These are phyloP conservation scores for Ochropleura plecta DNA, from an alignment of 2,888 invertebrate species.

Conservation along the genomic window DNA sequence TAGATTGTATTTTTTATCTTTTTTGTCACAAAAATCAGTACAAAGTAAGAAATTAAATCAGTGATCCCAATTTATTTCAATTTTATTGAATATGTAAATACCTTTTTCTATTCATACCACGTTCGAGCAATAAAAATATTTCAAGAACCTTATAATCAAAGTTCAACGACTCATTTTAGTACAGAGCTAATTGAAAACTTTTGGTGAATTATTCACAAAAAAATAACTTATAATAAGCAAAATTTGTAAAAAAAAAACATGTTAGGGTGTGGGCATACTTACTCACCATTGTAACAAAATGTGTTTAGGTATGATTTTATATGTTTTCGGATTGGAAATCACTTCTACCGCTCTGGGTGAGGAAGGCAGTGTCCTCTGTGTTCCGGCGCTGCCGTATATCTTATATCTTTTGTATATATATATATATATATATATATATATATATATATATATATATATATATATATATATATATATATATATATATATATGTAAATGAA, in stretches of 20 bases:
- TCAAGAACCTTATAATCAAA: constrained; percentile 26
- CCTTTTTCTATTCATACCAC: constrained; percentile 33
- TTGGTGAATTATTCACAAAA: constrained; percentile 34
- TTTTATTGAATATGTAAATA: constrained; percentile 33
- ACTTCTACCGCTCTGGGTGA: too few species aligned
- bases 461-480: too few species aligned
- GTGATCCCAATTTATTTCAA: constrained; percentile 39
- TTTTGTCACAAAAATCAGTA: constrained; percentile 1
- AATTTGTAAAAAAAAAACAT: constrained; percentile 5
- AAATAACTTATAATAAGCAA: neutral
- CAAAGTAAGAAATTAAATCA: constrained; percentile 36
- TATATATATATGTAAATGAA: too few species aligned
- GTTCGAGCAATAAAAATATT: constrained; percentile 42
- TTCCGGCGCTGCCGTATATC: too few species aligned
- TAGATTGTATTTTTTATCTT: neutral
- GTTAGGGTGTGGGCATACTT: neutral
- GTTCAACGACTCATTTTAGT: constrained; percentile 36
- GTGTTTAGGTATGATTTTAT: too few species aligned
- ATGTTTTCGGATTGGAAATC: too few species aligned
- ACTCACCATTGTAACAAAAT: neutral
- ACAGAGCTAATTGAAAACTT: constrained; percentile 37
- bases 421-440: too few species aligned
- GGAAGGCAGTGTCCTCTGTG: too few species aligned
- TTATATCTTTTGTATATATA: too few species aligned
- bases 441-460: too few species aligned